Evolutionary conservation across 2,888 invertebrate genomes (phyloP).

Genomic region (Andrena minutula): DNA sequence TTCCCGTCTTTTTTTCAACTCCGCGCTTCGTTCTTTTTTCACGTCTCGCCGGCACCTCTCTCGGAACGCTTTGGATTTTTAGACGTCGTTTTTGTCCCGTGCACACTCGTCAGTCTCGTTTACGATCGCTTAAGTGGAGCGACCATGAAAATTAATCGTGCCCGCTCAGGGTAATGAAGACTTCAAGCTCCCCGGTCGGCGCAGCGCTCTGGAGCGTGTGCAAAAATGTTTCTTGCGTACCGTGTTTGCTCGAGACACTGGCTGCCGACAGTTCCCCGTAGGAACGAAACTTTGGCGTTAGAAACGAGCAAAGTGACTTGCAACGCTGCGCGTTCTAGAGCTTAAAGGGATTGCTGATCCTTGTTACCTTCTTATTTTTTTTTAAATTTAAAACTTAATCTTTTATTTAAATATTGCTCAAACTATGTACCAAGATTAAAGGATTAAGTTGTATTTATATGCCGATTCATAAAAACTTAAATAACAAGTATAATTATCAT

Average conservation of each 20-base stretch:
- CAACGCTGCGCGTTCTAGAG: background rate
- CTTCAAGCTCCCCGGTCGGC: conserved; percentile 19
- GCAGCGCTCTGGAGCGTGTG: conserved; percentile 1
- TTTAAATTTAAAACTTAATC: too few species aligned
- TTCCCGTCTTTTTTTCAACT: background rate
- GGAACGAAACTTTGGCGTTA: background rate
- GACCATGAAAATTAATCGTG: conserved; percentile 68
- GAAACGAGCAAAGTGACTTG: background rate
- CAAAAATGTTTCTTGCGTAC: conserved; percentile 42
- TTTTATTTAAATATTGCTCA: too few species aligned
- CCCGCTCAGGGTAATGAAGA: conserved; percentile 59
- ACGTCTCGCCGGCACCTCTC: conserved; percentile 56
- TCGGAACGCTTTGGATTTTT: conserved; percentile 38
- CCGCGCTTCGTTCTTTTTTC: conserved; percentile 17
- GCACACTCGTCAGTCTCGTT: conserved; percentile 54
- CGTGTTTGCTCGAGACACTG: background rate
- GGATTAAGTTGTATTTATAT: too few species aligned
- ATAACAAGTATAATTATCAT: too few species aligned
- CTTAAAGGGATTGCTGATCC: too few species aligned
- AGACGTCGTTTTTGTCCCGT: conserved; percentile 42
- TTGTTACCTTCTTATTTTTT: too few species aligned
- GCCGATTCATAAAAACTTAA: too few species aligned
- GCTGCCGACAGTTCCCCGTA: background rate
- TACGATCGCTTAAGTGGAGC: conserved; percentile 59
- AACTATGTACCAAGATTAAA: too few species aligned